These are phyloP conservation scores for Archips xylosteana DNA, from an alignment of 2,888 invertebrate species.

Conservation along the genomic window DNA sequence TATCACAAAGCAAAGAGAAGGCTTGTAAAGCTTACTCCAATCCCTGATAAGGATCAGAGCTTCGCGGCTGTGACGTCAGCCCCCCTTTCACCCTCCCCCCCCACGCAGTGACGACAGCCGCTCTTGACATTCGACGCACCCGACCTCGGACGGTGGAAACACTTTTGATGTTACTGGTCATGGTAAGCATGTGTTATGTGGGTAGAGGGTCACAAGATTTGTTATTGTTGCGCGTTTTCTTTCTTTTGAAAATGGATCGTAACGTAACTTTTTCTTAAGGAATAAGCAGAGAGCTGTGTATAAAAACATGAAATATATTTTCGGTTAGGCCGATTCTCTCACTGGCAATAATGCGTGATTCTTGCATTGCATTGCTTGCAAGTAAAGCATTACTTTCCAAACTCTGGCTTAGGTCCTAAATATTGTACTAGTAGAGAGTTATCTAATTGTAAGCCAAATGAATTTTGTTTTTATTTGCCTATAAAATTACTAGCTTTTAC, in stretches of 20 bases:
- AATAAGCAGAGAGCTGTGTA: not conserved
- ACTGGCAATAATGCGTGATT: not conserved
- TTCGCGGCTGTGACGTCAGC: conserved; percentile 18
- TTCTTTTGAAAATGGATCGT: conserved; percentile 11
- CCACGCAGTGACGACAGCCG: conserved; percentile 18
- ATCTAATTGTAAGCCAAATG: not conserved
- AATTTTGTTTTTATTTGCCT: not conserved
- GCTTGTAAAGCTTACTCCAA: conserved; percentile 14
- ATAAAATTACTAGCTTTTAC: too few species aligned
- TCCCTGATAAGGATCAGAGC: conserved; percentile 23
- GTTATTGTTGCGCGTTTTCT: conserved; percentile 2
- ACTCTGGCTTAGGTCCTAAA: not conserved
- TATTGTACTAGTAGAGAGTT: not conserved
- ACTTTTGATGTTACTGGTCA: conserved; percentile 27
- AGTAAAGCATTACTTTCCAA: not conserved
- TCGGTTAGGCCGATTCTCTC: not conserved
- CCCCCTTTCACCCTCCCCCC: not conserved
- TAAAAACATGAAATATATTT: not conserved
- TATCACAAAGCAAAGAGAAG: conserved; percentile 14
- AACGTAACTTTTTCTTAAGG: not conserved
- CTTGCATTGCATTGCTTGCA: not conserved
- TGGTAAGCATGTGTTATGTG: conserved; percentile 24
- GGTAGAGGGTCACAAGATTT: conserved; percentile 10
- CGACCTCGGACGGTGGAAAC: conserved; percentile 12
- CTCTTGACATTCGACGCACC: conserved; percentile 33